phyloP scores from a whole-genome alignment of 2,113 vertebrate genomes.

The Proterorhinus semilunaris region DNA sequence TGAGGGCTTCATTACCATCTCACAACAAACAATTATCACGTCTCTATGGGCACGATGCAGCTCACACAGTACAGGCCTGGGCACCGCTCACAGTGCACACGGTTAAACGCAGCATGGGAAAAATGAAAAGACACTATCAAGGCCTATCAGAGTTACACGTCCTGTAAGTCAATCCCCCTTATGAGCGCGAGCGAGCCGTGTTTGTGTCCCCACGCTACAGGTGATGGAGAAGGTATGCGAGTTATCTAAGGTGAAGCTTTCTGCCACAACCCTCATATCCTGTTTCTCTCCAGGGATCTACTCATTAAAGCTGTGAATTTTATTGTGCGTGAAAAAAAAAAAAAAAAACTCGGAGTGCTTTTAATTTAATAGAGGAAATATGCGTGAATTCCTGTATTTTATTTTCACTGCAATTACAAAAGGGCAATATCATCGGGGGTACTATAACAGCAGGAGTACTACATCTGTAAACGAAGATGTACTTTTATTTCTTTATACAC shows the following conservation, averaged over 20 bases:
- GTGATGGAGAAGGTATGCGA: constrained; percentile 16
- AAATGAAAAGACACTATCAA: constrained; percentile 26
- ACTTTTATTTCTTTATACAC: too few relatives aligned
- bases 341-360: too few relatives aligned
- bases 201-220: constrained; percentile 5
- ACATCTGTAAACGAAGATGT: too few relatives aligned
- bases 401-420: too few relatives aligned
- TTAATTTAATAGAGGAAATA: too few relatives aligned
- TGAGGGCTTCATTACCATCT: constrained; percentile 72
- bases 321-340: constrained; percentile 44
- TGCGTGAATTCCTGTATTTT: too few relatives aligned
- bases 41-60: constrained; percentile 45
- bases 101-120: constrained; percentile 22
- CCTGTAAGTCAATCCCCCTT: background rate
- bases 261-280: constrained; percentile 27
- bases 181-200: constrained; percentile 9
- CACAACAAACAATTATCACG: constrained; percentile 77
- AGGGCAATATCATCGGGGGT: too few relatives aligned
- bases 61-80: constrained; percentile 13
- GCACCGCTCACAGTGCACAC: constrained; percentile 14
- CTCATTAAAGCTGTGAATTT: constrained; percentile 59
- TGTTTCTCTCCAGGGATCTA: constrained; percentile 37
- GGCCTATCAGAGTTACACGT: background rate
- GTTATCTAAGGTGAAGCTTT: constrained; percentile 24
- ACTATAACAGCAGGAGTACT: too few relatives aligned